These are phyloP conservation scores for Herpetotheres cachinnans DNA, from an alignment of 2,113 vertebrate genomes.

Conservation along the genomic window DNA sequence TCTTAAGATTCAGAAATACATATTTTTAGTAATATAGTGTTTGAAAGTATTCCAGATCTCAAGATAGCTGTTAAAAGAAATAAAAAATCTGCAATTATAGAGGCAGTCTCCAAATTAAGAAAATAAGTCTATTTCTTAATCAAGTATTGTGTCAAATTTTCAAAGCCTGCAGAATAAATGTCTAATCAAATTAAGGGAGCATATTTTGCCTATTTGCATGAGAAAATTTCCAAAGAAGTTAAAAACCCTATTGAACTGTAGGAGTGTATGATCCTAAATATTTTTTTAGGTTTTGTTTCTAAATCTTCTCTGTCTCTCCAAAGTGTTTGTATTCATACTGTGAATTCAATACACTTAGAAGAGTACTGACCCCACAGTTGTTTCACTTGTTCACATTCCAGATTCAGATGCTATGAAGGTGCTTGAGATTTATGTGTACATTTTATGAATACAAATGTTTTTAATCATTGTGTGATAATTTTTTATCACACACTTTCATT, in stretches of 20 bases:
- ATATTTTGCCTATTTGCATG: not conserved
- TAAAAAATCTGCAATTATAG: not conserved
- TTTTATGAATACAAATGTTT: not conserved
- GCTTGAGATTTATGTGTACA: not conserved
- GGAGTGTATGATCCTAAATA: not conserved
- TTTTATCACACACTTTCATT: not conserved
- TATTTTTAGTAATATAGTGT: not conserved
- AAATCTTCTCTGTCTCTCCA: not conserved
- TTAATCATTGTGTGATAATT: not conserved
- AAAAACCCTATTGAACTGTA: not conserved
- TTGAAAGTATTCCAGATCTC: not conserved
- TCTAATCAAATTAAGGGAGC: not conserved
- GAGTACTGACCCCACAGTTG: not conserved
- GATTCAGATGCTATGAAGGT: not conserved
- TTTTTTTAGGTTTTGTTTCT: not conserved
- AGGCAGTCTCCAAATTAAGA: not conserved
- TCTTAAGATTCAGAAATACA: not conserved
- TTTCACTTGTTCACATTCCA: not conserved
- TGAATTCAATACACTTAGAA: not conserved
- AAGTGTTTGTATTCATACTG: not conserved
- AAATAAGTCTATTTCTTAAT: not conserved
- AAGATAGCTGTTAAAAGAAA: not conserved
- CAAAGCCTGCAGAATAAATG: not conserved
- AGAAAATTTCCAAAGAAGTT: not conserved
- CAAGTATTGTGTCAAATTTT: not conserved